These are phyloP conservation scores for Maconellicoccus hirsutus DNA, from an alignment of 1,140 invertebrate species.

Conservation along the genomic window DNA sequence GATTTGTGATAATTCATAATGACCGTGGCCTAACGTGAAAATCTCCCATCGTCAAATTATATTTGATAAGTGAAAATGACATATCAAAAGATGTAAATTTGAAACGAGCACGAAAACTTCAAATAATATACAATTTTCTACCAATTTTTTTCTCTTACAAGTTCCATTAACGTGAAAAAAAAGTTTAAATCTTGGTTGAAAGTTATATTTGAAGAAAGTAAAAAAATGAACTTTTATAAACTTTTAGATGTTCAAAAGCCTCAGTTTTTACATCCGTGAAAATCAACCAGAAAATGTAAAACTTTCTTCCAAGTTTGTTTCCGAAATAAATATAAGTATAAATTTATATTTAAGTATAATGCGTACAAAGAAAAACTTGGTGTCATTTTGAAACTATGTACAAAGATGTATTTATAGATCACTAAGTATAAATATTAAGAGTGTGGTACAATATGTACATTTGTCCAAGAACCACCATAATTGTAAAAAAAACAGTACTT, in stretches of 20 bases:
- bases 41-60: not conserved
- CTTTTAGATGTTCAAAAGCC: conserved; percentile 3
- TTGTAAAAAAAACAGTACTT: too few species aligned
- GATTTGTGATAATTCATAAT: not conserved
- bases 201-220: not conserved
- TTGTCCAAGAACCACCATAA: too few species aligned
- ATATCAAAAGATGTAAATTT: not conserved
- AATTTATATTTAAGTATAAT: not conserved
- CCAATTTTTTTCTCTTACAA: not conserved
- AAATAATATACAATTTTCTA: not conserved
- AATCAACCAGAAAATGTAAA: not conserved
- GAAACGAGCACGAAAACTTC: not conserved
- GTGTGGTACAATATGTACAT: too few species aligned
- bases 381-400: not conserved
- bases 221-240: conserved; percentile 4
- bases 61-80: not conserved
- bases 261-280: not conserved
- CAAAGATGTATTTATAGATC: too few species aligned
- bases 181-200: not conserved
- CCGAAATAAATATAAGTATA: not conserved
- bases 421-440: too few species aligned
- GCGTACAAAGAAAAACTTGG: not conserved
- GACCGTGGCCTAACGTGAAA: not conserved
- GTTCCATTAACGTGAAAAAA: not conserved
- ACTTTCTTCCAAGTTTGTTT: not conserved